A percentile compares a stretch with the other conserved stretches of the same genome.
Evolutionary conservation across 2,113 vertebrate species (phyloP).

Genomic region (Chrysochloris asiatica): DNA sequence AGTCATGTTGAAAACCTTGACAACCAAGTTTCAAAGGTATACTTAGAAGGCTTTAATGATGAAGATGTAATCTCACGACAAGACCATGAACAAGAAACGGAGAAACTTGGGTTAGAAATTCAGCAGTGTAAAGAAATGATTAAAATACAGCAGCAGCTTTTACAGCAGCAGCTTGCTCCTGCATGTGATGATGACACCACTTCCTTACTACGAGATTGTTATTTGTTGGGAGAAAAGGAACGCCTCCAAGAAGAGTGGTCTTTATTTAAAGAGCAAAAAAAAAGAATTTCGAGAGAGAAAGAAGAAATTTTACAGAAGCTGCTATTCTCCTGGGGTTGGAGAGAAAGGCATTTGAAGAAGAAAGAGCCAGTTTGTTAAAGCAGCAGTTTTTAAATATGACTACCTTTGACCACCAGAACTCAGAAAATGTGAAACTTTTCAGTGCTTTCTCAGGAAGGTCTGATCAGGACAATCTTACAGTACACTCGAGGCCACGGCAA

Average conservation of each 20-base stretch:
- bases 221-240: slow-evolving; percentile 95
- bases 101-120: slow-evolving; percentile 92
- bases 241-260: slow-evolving; percentile 96
- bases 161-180: slow-evolving; percentile 94
- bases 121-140: slow-evolving; percentile 98
- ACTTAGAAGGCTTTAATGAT: slow-evolving; percentile 82
- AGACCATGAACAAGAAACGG: slow-evolving; percentile 93
- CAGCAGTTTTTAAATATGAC: slow-evolving; percentile 97
- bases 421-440: slow-evolving; percentile 87
- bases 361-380: slow-evolving; percentile 94
- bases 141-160: slow-evolving; percentile 94
- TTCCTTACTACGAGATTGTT: slow-evolving; percentile 92
- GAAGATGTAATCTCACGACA: slow-evolving; percentile 91
- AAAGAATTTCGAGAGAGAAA: slow-evolving; percentile 95
- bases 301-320: slow-evolving; percentile 96
- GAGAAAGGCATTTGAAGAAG: slow-evolving; percentile 96
- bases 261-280: slow-evolving; percentile 95
- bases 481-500: slow-evolving; percentile 70
- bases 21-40: slow-evolving; percentile 91
- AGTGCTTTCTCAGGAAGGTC: slow-evolving; percentile 91
- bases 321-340: slow-evolving; percentile 96
- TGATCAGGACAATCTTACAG: slow-evolving; percentile 78
- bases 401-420: slow-evolving; percentile 90
- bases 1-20: slow-evolving; percentile 95
- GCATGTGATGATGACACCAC: slow-evolving; percentile 94